Evolutionary conservation across 1,140 invertebrate species (phyloP).

Genomic region (Leptonema lineaticorne): DNA sequence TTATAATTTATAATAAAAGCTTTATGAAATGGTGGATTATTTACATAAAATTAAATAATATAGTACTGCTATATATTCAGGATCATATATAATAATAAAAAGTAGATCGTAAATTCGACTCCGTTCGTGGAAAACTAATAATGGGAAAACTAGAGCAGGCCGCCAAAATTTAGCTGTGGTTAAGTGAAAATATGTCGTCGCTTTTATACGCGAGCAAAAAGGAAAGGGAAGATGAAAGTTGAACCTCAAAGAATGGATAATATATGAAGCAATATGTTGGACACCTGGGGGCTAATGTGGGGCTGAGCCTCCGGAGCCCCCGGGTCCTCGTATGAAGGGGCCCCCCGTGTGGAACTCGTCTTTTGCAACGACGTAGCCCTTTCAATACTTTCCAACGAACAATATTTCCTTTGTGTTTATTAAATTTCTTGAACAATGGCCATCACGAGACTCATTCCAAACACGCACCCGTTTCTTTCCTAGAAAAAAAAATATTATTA

Average conservation of each 20-base stretch:
- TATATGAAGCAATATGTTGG: constrained; percentile 33
- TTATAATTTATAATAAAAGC: too few relatives aligned
- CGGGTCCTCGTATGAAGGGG: background rate
- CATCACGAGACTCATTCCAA: too few relatives aligned
- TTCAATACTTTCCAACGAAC: constrained; percentile 20
- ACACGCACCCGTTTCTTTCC: too few relatives aligned
- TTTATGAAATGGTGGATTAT: too few relatives aligned
- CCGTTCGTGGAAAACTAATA: background rate
- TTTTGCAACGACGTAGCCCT: constrained; percentile 12
- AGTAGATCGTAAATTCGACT: background rate
- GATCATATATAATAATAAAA: too few relatives aligned
- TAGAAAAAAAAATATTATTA: too few relatives aligned
- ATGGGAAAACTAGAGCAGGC: background rate
- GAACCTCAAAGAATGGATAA: constrained; percentile 11
- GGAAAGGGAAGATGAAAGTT: background rate
- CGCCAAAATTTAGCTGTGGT: too few relatives aligned
- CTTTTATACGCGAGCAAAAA: background rate
- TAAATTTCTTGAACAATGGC: constrained; percentile 24
- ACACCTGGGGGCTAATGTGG: constrained; percentile 29
- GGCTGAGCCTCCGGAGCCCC: constrained; percentile 22
- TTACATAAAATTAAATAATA: too few relatives aligned
- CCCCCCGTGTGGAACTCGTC: constrained; percentile 10
- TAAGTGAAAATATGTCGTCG: background rate
- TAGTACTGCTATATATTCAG: too few relatives aligned
- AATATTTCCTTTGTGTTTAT: constrained; percentile 27